These are phyloP conservation scores for Hypolimnas misippus DNA, from an alignment of 2,888 invertebrate species.

Conservation along the genomic window DNA sequence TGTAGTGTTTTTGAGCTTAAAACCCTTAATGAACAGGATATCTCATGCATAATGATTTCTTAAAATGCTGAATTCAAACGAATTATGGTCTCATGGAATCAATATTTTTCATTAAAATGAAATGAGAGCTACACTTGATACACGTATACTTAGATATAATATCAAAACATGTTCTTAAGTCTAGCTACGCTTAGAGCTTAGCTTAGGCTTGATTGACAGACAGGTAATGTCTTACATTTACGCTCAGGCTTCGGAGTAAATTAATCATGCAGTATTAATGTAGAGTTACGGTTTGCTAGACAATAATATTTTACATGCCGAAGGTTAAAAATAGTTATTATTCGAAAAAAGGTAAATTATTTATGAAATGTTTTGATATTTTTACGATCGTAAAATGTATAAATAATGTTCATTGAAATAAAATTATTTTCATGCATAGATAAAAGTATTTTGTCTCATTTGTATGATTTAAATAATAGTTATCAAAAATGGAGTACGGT, in stretches of 20 bases:
- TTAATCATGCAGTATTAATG: slow-evolving; percentile 58
- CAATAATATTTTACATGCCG: slow-evolving; percentile 5
- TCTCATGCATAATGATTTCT: no score
- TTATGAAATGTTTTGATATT: no score
- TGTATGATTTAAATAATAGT: no score
- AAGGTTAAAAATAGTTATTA: not conserved
- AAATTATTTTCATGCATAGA: no score
- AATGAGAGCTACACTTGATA: not conserved
- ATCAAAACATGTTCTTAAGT: slow-evolving; percentile 26
- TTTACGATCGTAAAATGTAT: no score
- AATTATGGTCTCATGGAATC: not conserved
- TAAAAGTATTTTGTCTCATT: no score
- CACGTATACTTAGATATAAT: slow-evolving; percentile 9
- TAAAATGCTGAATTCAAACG: no score
- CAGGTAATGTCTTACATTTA: slow-evolving; percentile 48
- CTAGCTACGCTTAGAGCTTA: slow-evolving; percentile 32
- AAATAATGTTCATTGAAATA: no score
- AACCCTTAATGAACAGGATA: no score
- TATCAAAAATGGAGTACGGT: no score
- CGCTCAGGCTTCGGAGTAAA: slow-evolving; percentile 34
- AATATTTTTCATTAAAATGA: not conserved
- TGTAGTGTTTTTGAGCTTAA: no score
- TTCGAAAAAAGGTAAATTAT: no score
- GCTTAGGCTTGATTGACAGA: slow-evolving; percentile 42
- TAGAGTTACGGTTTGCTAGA: slow-evolving; percentile 29